phyloP scores from a whole-genome alignment of 2,888 invertebrate genomes.

The Podabrus alpinus region DNA sequence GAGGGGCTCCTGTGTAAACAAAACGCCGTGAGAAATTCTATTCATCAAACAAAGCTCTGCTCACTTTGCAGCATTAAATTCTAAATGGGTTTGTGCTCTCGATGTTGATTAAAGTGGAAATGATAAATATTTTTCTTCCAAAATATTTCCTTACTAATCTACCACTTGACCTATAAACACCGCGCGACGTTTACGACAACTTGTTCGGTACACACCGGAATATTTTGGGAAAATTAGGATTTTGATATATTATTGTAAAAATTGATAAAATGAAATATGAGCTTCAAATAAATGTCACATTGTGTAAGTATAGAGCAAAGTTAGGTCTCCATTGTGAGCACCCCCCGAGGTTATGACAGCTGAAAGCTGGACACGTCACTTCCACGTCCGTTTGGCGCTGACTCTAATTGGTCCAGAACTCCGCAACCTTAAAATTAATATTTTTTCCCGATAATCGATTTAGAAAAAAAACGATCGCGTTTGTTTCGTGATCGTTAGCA shows the following conservation, averaged over 20 bases:
- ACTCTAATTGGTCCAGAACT: slow-evolving; percentile 30
- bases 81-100: slow-evolving; percentile 22
- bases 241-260: background rate
- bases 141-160: background rate
- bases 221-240: background rate
- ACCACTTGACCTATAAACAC: background rate
- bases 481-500: background rate
- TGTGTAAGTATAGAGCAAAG: slow-evolving; percentile 22
- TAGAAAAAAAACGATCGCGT: background rate
- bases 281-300: slow-evolving; percentile 29
- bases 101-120: slow-evolving; percentile 14
- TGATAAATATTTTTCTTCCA: background rate
- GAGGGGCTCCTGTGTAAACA: slow-evolving; percentile 30
- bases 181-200: background rate
- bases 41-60: slow-evolving; percentile 27
- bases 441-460: background rate
- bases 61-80: slow-evolving; percentile 28
- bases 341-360: slow-evolving; percentile 28
- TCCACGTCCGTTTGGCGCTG: slow-evolving; percentile 31
- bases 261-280: slow-evolving; percentile 19
- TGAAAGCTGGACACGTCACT: slow-evolving; percentile 34
- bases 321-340: slow-evolving; percentile 28
- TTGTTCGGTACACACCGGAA: background rate
- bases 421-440: slow-evolving; percentile 16
- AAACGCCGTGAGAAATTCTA: slow-evolving; percentile 30